A percentile compares a stretch with the other conserved stretches of the same genome.
phyloP scores from a whole-genome alignment of 2,113 vertebrate genomes.

The Oxygymnocypris stewartii region DNA sequence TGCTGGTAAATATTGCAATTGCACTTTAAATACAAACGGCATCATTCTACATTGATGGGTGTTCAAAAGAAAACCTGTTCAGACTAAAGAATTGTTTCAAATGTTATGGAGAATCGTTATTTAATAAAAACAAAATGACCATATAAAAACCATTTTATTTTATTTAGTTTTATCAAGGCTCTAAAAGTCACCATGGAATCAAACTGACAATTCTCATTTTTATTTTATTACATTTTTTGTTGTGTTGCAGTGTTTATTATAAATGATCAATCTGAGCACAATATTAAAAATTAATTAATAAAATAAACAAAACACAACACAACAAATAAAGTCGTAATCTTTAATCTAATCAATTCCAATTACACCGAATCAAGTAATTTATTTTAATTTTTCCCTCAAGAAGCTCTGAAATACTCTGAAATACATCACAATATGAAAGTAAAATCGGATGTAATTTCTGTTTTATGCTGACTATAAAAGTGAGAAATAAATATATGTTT shows the following conservation, averaged over 20 bases:
- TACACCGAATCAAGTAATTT: too few species aligned
- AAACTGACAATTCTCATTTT: background rate
- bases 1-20: background rate
- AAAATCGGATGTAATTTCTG: background rate
- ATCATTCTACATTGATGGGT: background rate
- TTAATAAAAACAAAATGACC: background rate
- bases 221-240: background rate
- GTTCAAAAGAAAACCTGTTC: background rate
- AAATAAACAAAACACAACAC: too few species aligned
- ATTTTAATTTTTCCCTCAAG: too few species aligned
- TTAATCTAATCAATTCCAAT: too few species aligned
- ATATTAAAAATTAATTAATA: too few species aligned
- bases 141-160: too few species aligned
- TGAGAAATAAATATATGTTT: background rate
- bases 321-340: too few species aligned
- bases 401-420: too few species aligned
- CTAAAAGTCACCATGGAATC: background rate
- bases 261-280: too few species aligned
- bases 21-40: background rate
- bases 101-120: background rate
- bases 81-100: background rate
- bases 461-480: background rate
- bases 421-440: too few species aligned
- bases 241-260: background rate
- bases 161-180: background rate